phyloP scores from a whole-genome alignment of 2,888 invertebrate species.

The Amblyjoppa proteus region DNA sequence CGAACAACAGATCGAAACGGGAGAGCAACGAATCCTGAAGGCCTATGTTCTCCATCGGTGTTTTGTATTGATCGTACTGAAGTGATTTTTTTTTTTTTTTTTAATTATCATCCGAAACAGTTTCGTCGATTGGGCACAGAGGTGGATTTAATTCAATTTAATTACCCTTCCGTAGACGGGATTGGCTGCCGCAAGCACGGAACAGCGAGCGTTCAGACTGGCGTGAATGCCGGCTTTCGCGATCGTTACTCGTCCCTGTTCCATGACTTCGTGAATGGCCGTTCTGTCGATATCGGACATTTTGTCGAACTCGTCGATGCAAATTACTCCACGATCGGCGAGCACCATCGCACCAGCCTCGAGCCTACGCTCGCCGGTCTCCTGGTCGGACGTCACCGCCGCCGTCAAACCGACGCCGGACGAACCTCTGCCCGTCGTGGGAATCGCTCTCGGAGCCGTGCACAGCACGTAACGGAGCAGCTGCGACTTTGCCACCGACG shows the following conservation, averaged over 20 bases:
- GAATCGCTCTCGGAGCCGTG: conserved; percentile 97
- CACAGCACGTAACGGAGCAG: conserved; percentile 96
- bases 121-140: too few species aligned
- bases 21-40: conserved; percentile 98
- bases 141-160: too few species aligned
- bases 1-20: conserved; percentile 99
- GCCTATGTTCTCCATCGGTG: conserved; percentile 99
- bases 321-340: conserved; percentile 98
- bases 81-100: background rate
- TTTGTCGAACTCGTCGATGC: conserved; percentile 99
- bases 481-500: conserved; percentile 99
- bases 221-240: conserved; percentile 99
- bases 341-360: conserved; percentile 99
- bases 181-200: conserved; percentile 99
- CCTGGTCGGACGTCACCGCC: conserved; percentile 98
- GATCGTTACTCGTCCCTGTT: conserved; percentile 98
- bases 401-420: conserved; percentile 99
- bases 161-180: conserved; percentile 97
- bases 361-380: conserved; percentile 94
- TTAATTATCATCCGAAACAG: too few species aligned
- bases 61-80: conserved; percentile 99
- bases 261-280: conserved; percentile 99
- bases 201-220: conserved; percentile 98
- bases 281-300: conserved; percentile 99
- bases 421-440: conserved; percentile 99